phyloP scores from a whole-genome alignment of 2,797 vertebrate species.

The Fundulus diaphanus region DNA sequence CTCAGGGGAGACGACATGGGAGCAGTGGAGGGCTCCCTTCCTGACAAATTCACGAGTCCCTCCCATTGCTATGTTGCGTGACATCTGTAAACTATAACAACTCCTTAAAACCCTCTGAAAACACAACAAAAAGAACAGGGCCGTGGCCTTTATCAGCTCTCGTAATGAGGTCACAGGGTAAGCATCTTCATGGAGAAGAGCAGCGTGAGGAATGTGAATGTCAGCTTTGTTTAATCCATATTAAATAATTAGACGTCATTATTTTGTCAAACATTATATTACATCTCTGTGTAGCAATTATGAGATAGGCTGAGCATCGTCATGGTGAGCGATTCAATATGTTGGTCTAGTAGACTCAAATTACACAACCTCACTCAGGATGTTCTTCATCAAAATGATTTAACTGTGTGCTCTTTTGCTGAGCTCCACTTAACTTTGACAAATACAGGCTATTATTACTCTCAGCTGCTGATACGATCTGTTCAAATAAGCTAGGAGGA shows the following conservation, averaged over 20 bases:
- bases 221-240: constrained; percentile 39
- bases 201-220: constrained; percentile 4
- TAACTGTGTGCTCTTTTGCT: constrained; percentile 26
- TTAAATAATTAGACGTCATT: constrained; percentile 54
- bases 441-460: constrained; percentile 44
- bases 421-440: constrained; percentile 37
- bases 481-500: constrained; percentile 30
- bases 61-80: constrained; percentile 77
- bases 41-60: constrained; percentile 76
- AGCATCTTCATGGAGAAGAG: constrained; percentile 56
- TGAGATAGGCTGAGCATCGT: constrained; percentile 35
- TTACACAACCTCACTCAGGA: constrained; percentile 38
- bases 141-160: constrained; percentile 59
- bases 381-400: constrained; percentile 61
- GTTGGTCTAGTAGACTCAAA: constrained; percentile 16
- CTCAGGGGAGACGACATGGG: constrained; percentile 50
- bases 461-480: constrained; percentile 47
- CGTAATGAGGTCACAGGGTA: constrained; percentile 68
- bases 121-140: constrained; percentile 70
- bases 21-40: constrained; percentile 71
- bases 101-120: constrained; percentile 60
- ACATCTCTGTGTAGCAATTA: constrained; percentile 44
- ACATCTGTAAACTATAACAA: constrained; percentile 84
- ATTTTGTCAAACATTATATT: constrained; percentile 59
- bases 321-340: constrained; percentile 39